Base-by-base conservation (phyloP, 2,888 invertebrate species). In the Petrolisthes cinctipes region DNA sequence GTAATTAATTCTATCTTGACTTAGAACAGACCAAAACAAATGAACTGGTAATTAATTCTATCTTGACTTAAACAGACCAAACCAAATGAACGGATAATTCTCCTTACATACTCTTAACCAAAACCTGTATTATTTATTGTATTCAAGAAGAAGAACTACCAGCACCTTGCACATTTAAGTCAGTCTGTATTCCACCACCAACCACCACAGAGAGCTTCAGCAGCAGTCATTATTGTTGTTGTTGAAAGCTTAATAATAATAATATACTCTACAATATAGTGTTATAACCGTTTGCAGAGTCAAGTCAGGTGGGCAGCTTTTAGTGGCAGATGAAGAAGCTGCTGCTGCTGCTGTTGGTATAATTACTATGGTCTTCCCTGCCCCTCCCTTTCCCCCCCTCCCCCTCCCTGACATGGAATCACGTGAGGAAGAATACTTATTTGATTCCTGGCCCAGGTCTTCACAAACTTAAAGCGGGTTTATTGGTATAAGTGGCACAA, bases 391-490 rank as follows among this genome's bases (percentile, higher is more conserved):
- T 88, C 87, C 87, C 37, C 2, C 37, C 37, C 2, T 2, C 37
- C 37, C 37, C 2, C 37, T 2, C 83, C 87, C 87, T 88, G 87
- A 88, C 87, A 83, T 68, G 87, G 87, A 88, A 88, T 88, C 87
- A 88, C 87, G 84, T 88, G 84, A 84, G 87, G 83, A 80, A 80
- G 81, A 79, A 84, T 66, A 75, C 84, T 84, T 84, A 80, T 88
- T 83, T 88, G 87, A 88, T 88, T 88, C 87, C 84, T 88, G 84
- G 87, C 87, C 83, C 87, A 88, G 81, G 87, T 88, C 87, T 84
- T 88, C 61, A 88, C 87, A 88, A 88, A 88, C 81, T 84, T 88
- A 88, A 88, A 88, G 87, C 87, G 87, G 87, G 87, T 88, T 88
- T 88, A 88, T 88, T 75, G 84, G 87, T 88, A 80, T 88, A 88